A percentile compares a stretch with the other conserved stretches of the same genome.
phyloP scores from a whole-genome alignment of 1,140 invertebrate species.

The Platyscapa corneri region DNA sequence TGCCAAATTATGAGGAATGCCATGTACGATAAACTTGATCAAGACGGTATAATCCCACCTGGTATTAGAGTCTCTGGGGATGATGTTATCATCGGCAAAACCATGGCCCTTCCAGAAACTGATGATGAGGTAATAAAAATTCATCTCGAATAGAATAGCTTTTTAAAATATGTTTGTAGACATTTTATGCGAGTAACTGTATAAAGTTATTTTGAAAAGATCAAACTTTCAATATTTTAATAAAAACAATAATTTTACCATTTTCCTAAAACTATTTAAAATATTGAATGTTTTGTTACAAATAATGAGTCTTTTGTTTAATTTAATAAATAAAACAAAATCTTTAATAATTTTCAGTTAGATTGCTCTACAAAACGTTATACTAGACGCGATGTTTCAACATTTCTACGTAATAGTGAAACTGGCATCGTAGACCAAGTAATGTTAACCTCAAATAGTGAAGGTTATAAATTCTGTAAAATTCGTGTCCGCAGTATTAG shows the following conservation, averaged over 20 bases:
- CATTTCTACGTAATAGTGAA: constrained; percentile 79
- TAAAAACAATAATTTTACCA: no score
- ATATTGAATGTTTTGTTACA: no score
- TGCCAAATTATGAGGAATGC: constrained; percentile 98
- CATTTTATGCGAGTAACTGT: no score
- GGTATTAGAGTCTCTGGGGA: constrained; percentile 98
- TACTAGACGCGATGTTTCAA: constrained; percentile 95
- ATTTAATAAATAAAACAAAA: neutral
- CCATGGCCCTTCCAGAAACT: constrained; percentile 68
- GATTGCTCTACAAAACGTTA: constrained; percentile 91
- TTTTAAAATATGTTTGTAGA: no score
- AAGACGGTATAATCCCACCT: constrained; percentile 98
- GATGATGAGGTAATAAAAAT: constrained; percentile 55
- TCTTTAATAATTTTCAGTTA: constrained; percentile 72
- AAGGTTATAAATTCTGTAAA: constrained; percentile 63
- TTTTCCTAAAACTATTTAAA: no score
- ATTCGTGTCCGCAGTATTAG: constrained; percentile 60
- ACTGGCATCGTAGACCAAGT: constrained; percentile 64
- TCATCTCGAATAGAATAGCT: neutral
- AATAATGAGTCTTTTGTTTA: no score
- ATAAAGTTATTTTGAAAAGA: no score
- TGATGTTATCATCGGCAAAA: constrained; percentile 99
- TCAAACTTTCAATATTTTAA: no score
- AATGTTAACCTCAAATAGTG: constrained; percentile 60
- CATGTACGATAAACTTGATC: constrained; percentile 98